Conservation (phyloP, 1,140 invertebrate species). For the Drosophila bocki region DNA sequence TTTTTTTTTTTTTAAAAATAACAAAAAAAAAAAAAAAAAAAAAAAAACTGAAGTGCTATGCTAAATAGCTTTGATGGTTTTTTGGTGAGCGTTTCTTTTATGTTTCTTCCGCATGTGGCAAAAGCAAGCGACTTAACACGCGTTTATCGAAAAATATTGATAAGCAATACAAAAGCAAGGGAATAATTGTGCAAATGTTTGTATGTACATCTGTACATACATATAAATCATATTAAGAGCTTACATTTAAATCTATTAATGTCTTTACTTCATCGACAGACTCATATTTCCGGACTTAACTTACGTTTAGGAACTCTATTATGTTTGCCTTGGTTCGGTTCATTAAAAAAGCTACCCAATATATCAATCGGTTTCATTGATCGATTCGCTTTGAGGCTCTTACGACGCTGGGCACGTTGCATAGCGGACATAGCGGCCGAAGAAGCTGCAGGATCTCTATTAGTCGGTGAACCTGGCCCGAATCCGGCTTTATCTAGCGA, state of each 20-base stretch:
- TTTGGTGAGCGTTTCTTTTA: slow-evolving; percentile 6
- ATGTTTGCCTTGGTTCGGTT: slow-evolving; percentile 57
- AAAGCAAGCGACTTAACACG: slow-evolving; percentile 7
- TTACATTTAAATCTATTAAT: slow-evolving; percentile 8
- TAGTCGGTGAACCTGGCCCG: slow-evolving; percentile 8
- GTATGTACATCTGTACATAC: background rate
- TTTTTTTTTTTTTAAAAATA: no score
- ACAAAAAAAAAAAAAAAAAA: no score
- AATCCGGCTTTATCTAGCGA: background rate
- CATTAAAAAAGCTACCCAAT: slow-evolving; percentile 78
- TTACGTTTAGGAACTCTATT: slow-evolving; percentile 80
- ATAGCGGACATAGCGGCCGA: slow-evolving; percentile 36
- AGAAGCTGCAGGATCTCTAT: slow-evolving; percentile 29
- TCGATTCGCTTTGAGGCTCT: slow-evolving; percentile 78
- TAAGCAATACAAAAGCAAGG: background rate
- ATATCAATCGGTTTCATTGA: slow-evolving; percentile 72
- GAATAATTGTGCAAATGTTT: background rate
- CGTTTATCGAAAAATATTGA: background rate
- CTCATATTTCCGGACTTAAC: slow-evolving; percentile 16
- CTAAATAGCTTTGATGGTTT: slow-evolving; percentile 46
- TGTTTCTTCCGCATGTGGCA: slow-evolving; percentile 46
- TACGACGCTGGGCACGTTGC: slow-evolving; percentile 60
- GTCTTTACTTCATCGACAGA: background rate
- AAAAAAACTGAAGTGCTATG: slow-evolving; percentile 69
- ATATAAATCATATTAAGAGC: background rate